Evolutionary conservation across 2,113 vertebrate species (phyloP).

Genomic region (Labrus mixtus): DNA sequence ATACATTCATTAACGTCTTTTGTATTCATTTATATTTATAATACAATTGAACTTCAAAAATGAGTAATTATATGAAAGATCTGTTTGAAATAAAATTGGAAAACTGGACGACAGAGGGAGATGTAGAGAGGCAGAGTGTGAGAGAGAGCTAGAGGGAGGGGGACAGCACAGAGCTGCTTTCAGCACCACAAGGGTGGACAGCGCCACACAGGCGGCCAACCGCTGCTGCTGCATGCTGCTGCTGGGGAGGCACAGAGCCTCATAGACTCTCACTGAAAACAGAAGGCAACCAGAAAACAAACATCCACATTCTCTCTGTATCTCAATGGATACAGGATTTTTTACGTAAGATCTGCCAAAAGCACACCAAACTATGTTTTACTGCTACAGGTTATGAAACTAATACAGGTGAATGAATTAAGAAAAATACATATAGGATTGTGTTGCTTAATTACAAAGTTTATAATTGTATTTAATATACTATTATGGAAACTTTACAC

Average conservation of each 20-base stretch:
- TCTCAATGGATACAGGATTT: background rate
- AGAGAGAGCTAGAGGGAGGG: constrained; percentile 18
- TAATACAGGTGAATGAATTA: background rate
- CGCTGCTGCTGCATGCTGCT: constrained; percentile 66
- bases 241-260: constrained; percentile 1
- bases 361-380: background rate
- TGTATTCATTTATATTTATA: no score
- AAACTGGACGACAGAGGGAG: constrained; percentile 57
- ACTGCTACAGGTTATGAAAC: background rate
- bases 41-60: no score
- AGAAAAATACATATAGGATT: background rate
- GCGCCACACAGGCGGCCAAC: constrained; percentile 81
- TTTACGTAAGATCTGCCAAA: background rate
- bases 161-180: constrained; percentile 53
- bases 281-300: constrained; percentile 4
- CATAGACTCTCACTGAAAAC: background rate
- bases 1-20: background rate
- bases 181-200: constrained; percentile 84
- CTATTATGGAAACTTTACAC: background rate
- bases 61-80: background rate
- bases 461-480: background rate
- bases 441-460: no score
- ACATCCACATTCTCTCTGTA: background rate
- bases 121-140: constrained; percentile 27
- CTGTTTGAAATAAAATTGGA: constrained; percentile 4